Base-by-base conservation (phyloP, 2,113 vertebrate genomes). In the Grus americana region DNA sequence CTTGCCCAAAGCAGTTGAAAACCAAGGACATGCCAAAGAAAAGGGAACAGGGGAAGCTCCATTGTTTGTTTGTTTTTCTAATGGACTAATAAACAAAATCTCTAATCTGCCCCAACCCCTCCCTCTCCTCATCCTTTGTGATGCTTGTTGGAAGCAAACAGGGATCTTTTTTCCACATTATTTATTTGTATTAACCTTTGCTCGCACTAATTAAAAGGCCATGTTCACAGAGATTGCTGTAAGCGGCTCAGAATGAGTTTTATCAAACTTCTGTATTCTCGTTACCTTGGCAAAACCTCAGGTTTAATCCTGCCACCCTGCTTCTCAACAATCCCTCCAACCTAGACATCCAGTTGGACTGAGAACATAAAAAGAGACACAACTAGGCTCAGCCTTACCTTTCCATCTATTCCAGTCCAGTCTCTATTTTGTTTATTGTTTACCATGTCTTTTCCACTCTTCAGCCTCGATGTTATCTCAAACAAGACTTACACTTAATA, bases 371-470 rank as follows among this genome's bases (percentile, higher is more conserved):
- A 88, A 90, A 50, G 24, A 73, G 38, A 87, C 7, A 11, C 79
- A 85, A 6, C 93, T 92, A 79, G 71, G 62, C 87, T 90, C 8
- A 36, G 87, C 87, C 95, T 97, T 97, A 96, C 97, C 96, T 97
- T 97, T 95, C 92, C 93, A 96, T 80, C 94, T 97, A 97, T 71
- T 96, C 91, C 55, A 15, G 15, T 90, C 81, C 92, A 92, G 89
- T 59, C 57, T 93, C 90, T 95, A 94, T 76, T 97, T 92, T 95
- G 65, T 90, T 97, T 95, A 95, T 89, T 96, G 74, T 97, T 97
- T 97, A 95, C 81, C 89, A 86, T 67, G 49, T 88, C 78, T 95
- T 96, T 97, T 95, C 91, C 91, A 88, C 89, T 96, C 96, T 94
- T 97, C 93, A 91, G 74, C 81, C 89, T 97, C 1, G 62, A 91